phyloP scores from a whole-genome alignment of 2,888 invertebrate genomes.

The Limnephilus auricula region DNA sequence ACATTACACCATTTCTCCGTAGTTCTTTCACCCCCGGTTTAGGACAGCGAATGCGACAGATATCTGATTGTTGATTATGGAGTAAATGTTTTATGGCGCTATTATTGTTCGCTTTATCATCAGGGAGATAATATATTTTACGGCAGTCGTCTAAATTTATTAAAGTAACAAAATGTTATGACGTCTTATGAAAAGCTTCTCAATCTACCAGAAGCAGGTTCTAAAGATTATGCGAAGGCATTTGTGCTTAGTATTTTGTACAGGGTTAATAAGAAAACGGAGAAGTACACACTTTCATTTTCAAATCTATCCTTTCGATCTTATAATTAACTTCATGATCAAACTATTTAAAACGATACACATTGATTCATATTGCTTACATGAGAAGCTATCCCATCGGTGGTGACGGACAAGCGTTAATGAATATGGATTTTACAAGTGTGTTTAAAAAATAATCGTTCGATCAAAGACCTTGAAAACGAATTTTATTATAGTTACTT shows the following conservation, averaged over 20 bases:
- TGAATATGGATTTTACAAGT: too few relatives aligned
- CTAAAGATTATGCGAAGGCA: background rate
- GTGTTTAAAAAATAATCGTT: too few relatives aligned
- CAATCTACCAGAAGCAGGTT: slow-evolving; percentile 1
- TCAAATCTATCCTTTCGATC: background rate
- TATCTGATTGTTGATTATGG: slow-evolving; percentile 50
- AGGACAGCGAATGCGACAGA: slow-evolving; percentile 29
- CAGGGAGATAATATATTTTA: slow-evolving; percentile 36
- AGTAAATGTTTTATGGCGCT: slow-evolving; percentile 48
- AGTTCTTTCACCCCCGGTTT: background rate
- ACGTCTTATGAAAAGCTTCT: slow-evolving; percentile 19
- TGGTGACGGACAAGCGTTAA: too few relatives aligned
- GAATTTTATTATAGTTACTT: too few relatives aligned
- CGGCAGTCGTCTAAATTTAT: slow-evolving; percentile 44
- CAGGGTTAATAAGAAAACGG: background rate
- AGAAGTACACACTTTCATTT: background rate
- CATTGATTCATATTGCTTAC: too few relatives aligned
- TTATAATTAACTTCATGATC: background rate
- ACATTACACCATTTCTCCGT: background rate
- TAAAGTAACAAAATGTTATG: slow-evolving; percentile 41
- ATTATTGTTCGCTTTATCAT: slow-evolving; percentile 48
- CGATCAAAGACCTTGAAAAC: too few relatives aligned
- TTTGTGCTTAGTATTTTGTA: background rate
- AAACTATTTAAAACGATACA: background rate
- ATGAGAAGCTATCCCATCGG: too few relatives aligned